Evolutionary conservation across 2,113 vertebrate genomes (phyloP).

Genomic region (Egretta garzetta): DNA sequence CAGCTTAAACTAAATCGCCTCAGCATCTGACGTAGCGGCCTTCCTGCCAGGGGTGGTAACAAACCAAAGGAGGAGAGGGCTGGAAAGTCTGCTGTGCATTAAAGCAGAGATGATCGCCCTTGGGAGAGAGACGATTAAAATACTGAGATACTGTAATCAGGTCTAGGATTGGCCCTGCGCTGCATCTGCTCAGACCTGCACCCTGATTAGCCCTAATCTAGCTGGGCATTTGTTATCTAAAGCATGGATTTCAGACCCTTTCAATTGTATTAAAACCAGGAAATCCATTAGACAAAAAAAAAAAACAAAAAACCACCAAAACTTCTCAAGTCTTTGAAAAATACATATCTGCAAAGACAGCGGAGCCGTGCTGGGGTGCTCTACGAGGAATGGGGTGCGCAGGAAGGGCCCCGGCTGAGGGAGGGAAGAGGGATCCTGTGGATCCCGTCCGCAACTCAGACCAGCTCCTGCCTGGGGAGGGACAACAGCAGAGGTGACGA

Average conservation of each 20-base stretch:
- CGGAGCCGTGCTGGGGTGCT: rapidly evolving
- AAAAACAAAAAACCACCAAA: neutral
- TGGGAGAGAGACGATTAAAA: constrained; percentile 70
- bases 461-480: neutral
- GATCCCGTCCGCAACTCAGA: neutral
- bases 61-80: neutral
- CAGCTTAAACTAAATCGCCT: constrained; percentile 70
- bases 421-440: neutral
- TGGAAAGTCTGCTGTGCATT: constrained; percentile 1
- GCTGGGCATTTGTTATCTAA: constrained; percentile 62
- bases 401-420: neutral
- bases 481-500: neutral
- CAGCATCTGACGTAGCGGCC: constrained; percentile 48
- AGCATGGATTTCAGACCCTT: constrained; percentile 67
- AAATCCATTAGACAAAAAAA: constrained; percentile 48
- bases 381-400: rapidly evolving
- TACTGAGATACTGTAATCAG: constrained; percentile 70
- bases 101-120: constrained; percentile 62
- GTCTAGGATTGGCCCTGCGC: constrained; percentile 62
- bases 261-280: constrained; percentile 68
- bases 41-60: neutral
- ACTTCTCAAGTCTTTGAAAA: neutral
- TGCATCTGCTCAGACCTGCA: constrained; percentile 68
- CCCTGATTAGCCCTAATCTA: constrained; percentile 83
- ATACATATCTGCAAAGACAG: rapidly evolving